Base-by-base conservation (phyloP, 1,140 invertebrate species). In the Drosophila melanogaster region DNA sequence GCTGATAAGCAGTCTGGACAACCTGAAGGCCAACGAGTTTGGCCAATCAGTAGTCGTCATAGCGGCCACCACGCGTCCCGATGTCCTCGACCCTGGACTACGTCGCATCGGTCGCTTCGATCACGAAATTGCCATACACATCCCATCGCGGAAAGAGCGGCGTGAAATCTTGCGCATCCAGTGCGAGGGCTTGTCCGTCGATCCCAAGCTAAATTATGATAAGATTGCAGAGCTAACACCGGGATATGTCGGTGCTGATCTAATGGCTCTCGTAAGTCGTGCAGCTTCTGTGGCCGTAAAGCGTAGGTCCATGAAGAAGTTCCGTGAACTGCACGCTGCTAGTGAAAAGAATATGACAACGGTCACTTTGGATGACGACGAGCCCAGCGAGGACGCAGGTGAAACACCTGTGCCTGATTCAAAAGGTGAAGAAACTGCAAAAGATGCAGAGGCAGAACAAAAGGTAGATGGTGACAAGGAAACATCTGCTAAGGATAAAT, bases 211-310 rank as follows among this genome's bases (percentile, higher is more conserved):
- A 76, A 94, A 96, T 90, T 95, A 95, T 71, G 92, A 94, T 65
- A 92, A 93, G 37, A 93, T 99, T 47, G 97, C 98, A 26, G 94
- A 95, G 77, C 93, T 96, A 22, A 99, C 98, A 35, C 98, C 98
- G 8, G 98, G 98, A n/a, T 99, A 96, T 94, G 98, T 99, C 37
- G 98, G 98, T 19, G 98, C 97, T 11, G 99, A 99, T 94, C 93
- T 99, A 24, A 94, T 96, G 83, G 96, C 97, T 0, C 93, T 99
- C 35, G 95, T 96, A 2, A 94, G 96, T 72, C 97, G 98, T 93
- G 97, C 98, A 30, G 96, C 96, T 6, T 96, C 97, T 90, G 94
- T 95, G 75, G 97, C 98, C 24, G 95, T 98, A 0, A 96, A 97
- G 76, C 70, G 85, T 5, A 65, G 90, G 22, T 92, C 87, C 1